phyloP scores from a whole-genome alignment of 1,140 invertebrate genomes.

The Pomacea maculata region DNA sequence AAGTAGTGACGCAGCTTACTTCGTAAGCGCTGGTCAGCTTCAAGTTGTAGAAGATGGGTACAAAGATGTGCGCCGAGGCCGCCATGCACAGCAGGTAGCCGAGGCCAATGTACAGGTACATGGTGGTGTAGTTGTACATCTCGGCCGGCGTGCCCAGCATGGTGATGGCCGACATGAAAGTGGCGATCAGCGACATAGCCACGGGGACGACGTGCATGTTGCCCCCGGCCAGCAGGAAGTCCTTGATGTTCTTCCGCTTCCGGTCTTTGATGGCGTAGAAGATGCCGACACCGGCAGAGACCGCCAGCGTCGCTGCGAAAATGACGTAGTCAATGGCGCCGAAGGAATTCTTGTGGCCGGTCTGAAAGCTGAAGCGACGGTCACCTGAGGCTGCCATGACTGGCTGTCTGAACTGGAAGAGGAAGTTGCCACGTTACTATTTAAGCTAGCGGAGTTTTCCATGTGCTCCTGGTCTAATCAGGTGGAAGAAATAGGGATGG shows the following conservation, averaged over 20 bases:
- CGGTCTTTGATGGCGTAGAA: conserved; percentile 85
- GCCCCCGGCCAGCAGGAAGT: conserved; percentile 81
- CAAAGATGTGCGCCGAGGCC: conserved; percentile 51
- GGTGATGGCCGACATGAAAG: conserved; percentile 93
- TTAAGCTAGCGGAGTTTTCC: too few species aligned
- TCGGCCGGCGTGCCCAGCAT: conserved; percentile 74
- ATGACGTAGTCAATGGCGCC: conserved; percentile 43
- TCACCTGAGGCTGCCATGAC: too few species aligned
- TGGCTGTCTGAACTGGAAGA: too few species aligned
- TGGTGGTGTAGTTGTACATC: conserved; percentile 53
- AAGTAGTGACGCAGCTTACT: conserved; percentile 24
- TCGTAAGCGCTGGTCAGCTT: conserved; percentile 57
- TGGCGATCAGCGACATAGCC: conserved; percentile 65
- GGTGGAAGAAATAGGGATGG: too few species aligned
- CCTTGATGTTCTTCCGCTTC: conserved; percentile 81
- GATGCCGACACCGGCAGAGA: conserved; percentile 74
- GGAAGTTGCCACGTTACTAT: too few species aligned
- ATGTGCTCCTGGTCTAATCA: too few species aligned
- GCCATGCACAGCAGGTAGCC: conserved; percentile 46
- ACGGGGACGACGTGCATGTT: conserved; percentile 74
- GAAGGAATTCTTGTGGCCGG: conserved; percentile 35
- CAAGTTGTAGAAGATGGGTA: conserved; percentile 61
- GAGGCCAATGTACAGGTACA: conserved; percentile 48
- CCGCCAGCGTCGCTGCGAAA: conserved; percentile 35
- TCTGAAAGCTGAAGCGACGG: conserved; percentile 32